Conservation (phyloP, 2,113 vertebrate species). For the Phalacrocorax carbo region DNA sequence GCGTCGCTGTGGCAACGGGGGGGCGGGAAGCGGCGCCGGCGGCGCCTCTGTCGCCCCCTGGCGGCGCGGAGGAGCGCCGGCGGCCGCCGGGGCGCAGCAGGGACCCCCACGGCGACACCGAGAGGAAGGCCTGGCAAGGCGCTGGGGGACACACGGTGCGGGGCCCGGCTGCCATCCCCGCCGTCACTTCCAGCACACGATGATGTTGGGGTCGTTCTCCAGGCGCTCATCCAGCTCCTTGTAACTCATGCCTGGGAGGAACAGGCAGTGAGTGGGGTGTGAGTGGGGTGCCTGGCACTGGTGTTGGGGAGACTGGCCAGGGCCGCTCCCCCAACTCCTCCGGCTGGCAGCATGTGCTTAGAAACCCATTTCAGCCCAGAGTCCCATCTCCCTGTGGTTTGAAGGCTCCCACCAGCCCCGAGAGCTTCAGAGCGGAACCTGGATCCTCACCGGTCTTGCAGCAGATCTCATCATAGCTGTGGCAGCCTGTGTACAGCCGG, state of each 20-base stretch:
- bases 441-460: slow-evolving; percentile 88
- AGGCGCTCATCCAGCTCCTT: slow-evolving; percentile 93
- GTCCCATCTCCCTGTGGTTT: rapidly evolving
- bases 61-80: background rate
- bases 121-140: too few species aligned
- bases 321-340: background rate
- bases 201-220: slow-evolving; percentile 96
- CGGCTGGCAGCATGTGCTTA: rapidly evolving
- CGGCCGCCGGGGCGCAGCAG: background rate
- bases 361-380: background rate
- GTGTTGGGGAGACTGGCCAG: rapidly evolving
- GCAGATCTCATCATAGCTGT: slow-evolving; percentile 98
- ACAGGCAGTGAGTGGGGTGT: background rate
- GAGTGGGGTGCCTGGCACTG: rapidly evolving
- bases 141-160: rapidly evolving
- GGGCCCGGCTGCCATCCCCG: too few species aligned
- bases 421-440: rapidly evolving
- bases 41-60: background rate
- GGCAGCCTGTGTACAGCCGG: slow-evolving; percentile 91
- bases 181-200: slow-evolving; percentile 87
- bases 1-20: too few species aligned
- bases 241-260: slow-evolving; percentile 90
- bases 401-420: rapidly evolving
- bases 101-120: too few species aligned
- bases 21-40: too few species aligned